Conservation (phyloP, 2,113 vertebrate genomes). For the Neoarius graeffei region DNA sequence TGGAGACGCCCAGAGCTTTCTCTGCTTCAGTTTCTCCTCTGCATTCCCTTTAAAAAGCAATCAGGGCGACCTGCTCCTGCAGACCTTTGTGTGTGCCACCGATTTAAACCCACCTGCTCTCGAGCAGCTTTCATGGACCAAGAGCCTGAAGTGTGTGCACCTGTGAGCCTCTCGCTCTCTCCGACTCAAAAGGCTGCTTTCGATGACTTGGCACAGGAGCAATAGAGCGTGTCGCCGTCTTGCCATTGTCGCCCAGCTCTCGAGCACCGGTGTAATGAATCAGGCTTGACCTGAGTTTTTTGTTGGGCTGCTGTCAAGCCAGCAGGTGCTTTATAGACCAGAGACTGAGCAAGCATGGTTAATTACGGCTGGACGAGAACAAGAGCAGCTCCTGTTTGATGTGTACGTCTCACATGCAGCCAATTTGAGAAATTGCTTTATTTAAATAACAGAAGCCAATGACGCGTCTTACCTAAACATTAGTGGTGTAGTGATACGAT, state of each 20-base stretch:
- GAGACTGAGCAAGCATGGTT: conserved; percentile 66
- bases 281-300: conserved; percentile 61
- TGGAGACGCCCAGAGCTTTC: neutral
- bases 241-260: conserved; percentile 68
- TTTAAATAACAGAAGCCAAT: conserved; percentile 24
- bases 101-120: conserved; percentile 22
- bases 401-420: conserved; percentile 70
- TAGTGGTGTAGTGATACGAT: neutral
- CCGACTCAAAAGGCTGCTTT: conserved; percentile 52
- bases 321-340: conserved; percentile 75
- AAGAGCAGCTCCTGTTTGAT: conserved; percentile 65
- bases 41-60: conserved; percentile 20
- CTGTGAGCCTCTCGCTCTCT: conserved; percentile 57
- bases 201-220: conserved; percentile 68
- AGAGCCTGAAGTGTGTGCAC: conserved; percentile 59
- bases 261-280: conserved; percentile 59
- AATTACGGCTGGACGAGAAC: conserved; percentile 51
- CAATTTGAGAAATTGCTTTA: conserved; percentile 55
- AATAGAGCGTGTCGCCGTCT: conserved; percentile 61
- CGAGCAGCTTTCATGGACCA: conserved; percentile 30
- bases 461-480: conserved; percentile 22
- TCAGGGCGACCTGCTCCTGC: neutral
- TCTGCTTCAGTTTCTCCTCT: neutral
- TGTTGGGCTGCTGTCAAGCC: conserved; percentile 70
- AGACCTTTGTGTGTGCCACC: neutral